Conservation (phyloP, 1,140 invertebrate genomes). For the Lasioglossum baleicum region DNA sequence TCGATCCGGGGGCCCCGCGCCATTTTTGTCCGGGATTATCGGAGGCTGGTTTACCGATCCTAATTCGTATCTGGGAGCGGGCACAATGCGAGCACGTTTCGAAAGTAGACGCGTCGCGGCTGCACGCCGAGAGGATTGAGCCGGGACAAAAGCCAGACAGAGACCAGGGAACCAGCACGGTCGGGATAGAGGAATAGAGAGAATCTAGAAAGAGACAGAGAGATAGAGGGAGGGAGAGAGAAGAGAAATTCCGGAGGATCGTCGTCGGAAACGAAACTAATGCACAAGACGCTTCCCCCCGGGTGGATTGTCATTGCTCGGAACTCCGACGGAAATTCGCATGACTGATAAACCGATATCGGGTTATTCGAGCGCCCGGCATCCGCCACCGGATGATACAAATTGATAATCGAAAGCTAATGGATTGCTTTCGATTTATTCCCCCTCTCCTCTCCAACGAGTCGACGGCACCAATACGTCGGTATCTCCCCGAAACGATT, state of each 20-base stretch:
- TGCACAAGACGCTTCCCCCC: slow-evolving; percentile 28
- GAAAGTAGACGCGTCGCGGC: slow-evolving; percentile 32
- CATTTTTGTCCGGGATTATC: slow-evolving; percentile 49
- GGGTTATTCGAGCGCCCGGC: slow-evolving; percentile 9
- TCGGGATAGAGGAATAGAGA: too few species aligned
- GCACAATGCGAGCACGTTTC: slow-evolving; percentile 35
- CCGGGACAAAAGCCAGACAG: neutral
- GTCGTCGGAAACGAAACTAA: slow-evolving; percentile 24
- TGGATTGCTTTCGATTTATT: neutral
- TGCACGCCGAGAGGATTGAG: slow-evolving; percentile 22
- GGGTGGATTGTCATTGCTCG: slow-evolving; percentile 47
- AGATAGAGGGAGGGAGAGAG: slow-evolving; percentile 7
- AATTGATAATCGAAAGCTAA: slow-evolving; percentile 29
- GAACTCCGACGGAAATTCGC: slow-evolving; percentile 36
- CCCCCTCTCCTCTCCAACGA: too few species aligned
- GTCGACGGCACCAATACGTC: neutral
- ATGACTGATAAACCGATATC: slow-evolving; percentile 47
- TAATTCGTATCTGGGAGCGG: slow-evolving; percentile 49
- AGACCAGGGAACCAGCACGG: too few species aligned
- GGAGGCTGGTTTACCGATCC: slow-evolving; percentile 45
- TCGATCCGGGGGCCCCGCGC: slow-evolving; percentile 24
- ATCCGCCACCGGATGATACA: slow-evolving; percentile 10
- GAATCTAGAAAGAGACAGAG: too few species aligned
- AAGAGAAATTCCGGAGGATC: slow-evolving; percentile 39
- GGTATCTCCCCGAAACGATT: neutral